Percentiles rank a stretch among this genome's conserved stretches.
phyloP scores from a whole-genome alignment of 2,113 vertebrate species.

The Bos indicus region DNA sequence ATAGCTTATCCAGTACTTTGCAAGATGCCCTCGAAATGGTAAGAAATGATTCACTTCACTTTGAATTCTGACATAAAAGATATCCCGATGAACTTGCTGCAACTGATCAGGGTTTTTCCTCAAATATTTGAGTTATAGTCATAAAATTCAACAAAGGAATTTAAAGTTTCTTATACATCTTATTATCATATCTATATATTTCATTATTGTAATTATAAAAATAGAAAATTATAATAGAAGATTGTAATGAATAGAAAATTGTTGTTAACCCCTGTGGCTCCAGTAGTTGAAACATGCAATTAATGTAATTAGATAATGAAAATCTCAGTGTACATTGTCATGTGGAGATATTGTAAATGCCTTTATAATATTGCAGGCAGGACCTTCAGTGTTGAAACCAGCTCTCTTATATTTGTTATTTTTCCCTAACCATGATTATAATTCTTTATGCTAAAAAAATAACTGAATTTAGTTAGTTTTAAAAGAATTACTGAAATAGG shows the following conservation, averaged over 20 bases:
- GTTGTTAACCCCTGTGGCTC: not conserved
- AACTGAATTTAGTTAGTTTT: not conserved
- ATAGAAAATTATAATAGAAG: conserved; percentile 8
- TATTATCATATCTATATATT: not conserved
- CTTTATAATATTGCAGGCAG: not conserved
- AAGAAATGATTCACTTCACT: conserved; percentile 63
- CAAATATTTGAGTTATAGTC: not conserved
- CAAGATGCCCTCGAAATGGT: conserved; percentile 92
- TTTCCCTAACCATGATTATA: not conserved
- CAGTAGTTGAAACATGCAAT: not conserved
- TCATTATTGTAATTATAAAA: not conserved
- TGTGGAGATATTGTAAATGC: not conserved
- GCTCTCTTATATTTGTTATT: not conserved
- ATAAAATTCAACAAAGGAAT: conserved; percentile 6
- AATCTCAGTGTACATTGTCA: not conserved
- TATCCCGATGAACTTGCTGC: not conserved
- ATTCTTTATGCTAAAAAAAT: conserved; percentile 20
- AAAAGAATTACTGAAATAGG: not conserved
- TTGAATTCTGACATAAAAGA: not conserved
- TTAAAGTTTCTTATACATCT: not conserved
- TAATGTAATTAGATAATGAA: not conserved
- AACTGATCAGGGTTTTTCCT: not conserved
- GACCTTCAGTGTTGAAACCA: not conserved
- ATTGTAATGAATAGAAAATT: not conserved
- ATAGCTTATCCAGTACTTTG: conserved; percentile 89